Percentiles rank a stretch among this genome's conserved stretches.
Conservation (phyloP, 2,797 vertebrate species). For the Rhinella marina region DNA sequence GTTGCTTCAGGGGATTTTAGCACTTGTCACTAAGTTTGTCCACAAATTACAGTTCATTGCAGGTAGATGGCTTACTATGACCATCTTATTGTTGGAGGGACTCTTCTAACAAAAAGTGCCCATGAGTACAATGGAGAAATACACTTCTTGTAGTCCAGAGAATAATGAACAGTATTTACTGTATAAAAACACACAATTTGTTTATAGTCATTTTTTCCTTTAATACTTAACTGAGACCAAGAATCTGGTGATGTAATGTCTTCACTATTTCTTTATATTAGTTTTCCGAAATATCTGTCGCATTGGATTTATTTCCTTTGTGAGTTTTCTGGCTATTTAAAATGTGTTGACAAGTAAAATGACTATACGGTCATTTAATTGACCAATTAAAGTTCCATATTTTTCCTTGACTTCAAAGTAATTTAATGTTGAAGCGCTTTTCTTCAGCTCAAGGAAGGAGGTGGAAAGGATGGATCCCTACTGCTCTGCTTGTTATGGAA, state of each 20-base stretch:
- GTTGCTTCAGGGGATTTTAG: too few species aligned
- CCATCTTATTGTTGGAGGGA: too few species aligned
- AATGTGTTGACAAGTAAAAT: conserved; percentile 13
- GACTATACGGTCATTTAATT: conserved; percentile 12
- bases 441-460: neutral
- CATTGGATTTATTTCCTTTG: neutral
- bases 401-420: conserved; percentile 27
- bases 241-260: neutral
- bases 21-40: too few species aligned
- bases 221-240: neutral
- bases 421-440: conserved; percentile 30
- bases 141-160: neutral
- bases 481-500: conserved; percentile 27
- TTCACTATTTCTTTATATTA: neutral
- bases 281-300: neutral
- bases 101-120: neutral
- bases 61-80: too few species aligned
- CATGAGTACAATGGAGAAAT: neutral
- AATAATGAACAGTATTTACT: neutral
- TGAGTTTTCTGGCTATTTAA: neutral
- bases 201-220: neutral
- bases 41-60: too few species aligned
- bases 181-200: neutral
- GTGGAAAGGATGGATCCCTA: neutral
- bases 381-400: conserved; percentile 30